Evolutionary conservation across 2,797 vertebrate species (phyloP).

Genomic region (Sebastes matsubarae): DNA sequence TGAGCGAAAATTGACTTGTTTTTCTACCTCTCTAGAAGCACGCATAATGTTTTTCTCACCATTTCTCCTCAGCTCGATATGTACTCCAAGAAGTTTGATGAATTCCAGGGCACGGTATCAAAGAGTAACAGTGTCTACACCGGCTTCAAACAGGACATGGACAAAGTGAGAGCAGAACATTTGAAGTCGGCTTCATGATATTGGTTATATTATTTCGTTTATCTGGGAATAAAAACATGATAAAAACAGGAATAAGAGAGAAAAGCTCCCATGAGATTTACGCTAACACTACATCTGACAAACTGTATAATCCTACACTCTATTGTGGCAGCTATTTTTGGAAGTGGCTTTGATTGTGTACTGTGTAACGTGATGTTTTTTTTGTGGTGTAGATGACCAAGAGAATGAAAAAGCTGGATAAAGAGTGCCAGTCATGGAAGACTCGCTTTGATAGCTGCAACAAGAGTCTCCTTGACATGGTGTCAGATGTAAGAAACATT

Average conservation of each 20-base stretch:
- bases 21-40: background rate
- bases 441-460: slow-evolving; percentile 95
- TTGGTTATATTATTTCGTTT: slow-evolving; percentile 8
- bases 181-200: slow-evolving; percentile 10
- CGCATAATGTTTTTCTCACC: background rate
- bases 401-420: slow-evolving; percentile 98
- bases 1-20: background rate
- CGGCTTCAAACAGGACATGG: slow-evolving; percentile 98
- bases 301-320: slow-evolving; percentile 4
- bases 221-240: slow-evolving; percentile 7
- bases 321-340: slow-evolving; percentile 41
- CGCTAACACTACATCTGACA: slow-evolving; percentile 4
- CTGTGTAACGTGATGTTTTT: background rate
- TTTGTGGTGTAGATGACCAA: slow-evolving; percentile 89
- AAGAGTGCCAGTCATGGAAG: slow-evolving; percentile 96
- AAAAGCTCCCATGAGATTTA: slow-evolving; percentile 29
- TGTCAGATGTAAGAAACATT: slow-evolving; percentile 89
- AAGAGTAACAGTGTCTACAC: slow-evolving; percentile 97
- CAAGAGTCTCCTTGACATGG: slow-evolving; percentile 95
- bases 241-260: background rate
- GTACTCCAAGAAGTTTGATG: slow-evolving; percentile 98
- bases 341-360: slow-evolving; percentile 25
- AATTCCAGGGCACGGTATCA: slow-evolving; percentile 95
- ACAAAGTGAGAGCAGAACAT: slow-evolving; percentile 86
- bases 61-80: slow-evolving; percentile 87